phyloP scores from a whole-genome alignment of 1,140 invertebrate species.

The Cephus cinctus region DNA sequence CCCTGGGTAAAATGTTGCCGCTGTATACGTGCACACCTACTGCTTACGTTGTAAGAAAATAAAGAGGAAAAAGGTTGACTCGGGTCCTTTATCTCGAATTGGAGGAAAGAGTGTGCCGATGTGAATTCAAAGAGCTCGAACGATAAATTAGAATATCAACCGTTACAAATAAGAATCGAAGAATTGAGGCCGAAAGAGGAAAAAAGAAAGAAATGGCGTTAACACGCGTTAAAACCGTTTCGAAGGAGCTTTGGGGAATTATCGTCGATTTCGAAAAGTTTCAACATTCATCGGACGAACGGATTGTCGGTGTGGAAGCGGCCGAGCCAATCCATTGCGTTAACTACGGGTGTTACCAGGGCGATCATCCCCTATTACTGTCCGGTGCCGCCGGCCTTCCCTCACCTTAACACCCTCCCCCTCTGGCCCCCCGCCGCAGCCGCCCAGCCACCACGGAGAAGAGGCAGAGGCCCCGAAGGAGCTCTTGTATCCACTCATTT shows the following conservation, averaged over 20 bases:
- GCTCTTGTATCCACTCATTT: constrained; percentile 14
- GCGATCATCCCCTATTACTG: constrained; percentile 42
- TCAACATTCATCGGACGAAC: background rate
- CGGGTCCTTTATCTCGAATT: too few relatives aligned
- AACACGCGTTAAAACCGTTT: too few relatives aligned
- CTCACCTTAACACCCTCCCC: constrained; percentile 18
- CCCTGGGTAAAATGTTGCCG: too few relatives aligned
- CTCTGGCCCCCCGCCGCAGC: constrained; percentile 18
- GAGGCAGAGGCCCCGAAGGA: constrained; percentile 6
- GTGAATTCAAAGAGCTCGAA: too few relatives aligned
- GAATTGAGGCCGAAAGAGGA: too few relatives aligned
- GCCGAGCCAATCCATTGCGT: constrained; percentile 26
- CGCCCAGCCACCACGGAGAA: constrained; percentile 13
- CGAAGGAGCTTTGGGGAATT: background rate
- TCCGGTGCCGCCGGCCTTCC: constrained; percentile 19
- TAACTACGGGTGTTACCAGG: constrained; percentile 33
- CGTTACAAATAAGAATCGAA: too few relatives aligned
- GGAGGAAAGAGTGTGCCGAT: too few relatives aligned
- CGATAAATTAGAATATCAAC: too few relatives aligned
- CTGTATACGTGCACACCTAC: too few relatives aligned
- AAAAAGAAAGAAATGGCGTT: too few relatives aligned
- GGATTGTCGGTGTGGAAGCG: background rate
- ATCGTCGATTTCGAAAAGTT: background rate
- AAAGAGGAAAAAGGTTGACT: too few relatives aligned
- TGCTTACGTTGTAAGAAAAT: too few relatives aligned